Evolutionary conservation across 2,797 vertebrate species (phyloP).

Genomic region (Eulemur rubriventer): DNA sequence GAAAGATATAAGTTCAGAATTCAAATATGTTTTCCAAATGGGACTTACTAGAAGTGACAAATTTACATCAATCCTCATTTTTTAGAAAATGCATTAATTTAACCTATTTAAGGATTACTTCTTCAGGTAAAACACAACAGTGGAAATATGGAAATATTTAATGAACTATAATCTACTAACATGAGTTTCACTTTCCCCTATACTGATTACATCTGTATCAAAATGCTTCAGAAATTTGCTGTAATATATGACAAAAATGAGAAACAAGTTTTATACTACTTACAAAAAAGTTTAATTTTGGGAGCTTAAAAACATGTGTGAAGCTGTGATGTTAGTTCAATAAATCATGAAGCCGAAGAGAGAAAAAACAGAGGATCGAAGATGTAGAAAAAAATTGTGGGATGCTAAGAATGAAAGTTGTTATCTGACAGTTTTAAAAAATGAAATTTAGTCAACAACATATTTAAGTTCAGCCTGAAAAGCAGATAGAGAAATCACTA

Average conservation of each 20-base stretch:
- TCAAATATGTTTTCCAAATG: constrained; percentile 36
- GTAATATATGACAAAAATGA: background rate
- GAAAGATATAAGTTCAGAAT: background rate
- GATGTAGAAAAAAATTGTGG: background rate
- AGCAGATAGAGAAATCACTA: constrained; percentile 53
- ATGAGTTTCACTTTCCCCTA: background rate
- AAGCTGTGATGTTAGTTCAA: background rate
- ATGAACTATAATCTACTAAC: background rate
- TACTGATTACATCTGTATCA: background rate
- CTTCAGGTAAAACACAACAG: constrained; percentile 24
- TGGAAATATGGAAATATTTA: constrained; percentile 20
- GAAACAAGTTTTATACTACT: background rate
- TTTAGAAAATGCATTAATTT: background rate
- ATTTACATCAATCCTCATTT: background rate
- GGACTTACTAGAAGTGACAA: constrained; percentile 39
- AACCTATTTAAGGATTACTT: constrained; percentile 28
- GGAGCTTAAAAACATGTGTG: background rate
- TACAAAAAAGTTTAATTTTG: constrained; percentile 22
- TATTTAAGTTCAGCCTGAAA: background rate
- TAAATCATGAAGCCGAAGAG: background rate
- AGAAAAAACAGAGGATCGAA: background rate
- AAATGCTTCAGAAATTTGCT: background rate
- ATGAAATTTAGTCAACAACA: constrained; percentile 35
- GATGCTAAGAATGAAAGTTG: constrained; percentile 35
- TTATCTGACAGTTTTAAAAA: constrained; percentile 43